Base-by-base conservation (phyloP, 2,797 vertebrate species). In the Siniperca scherzeri region DNA sequence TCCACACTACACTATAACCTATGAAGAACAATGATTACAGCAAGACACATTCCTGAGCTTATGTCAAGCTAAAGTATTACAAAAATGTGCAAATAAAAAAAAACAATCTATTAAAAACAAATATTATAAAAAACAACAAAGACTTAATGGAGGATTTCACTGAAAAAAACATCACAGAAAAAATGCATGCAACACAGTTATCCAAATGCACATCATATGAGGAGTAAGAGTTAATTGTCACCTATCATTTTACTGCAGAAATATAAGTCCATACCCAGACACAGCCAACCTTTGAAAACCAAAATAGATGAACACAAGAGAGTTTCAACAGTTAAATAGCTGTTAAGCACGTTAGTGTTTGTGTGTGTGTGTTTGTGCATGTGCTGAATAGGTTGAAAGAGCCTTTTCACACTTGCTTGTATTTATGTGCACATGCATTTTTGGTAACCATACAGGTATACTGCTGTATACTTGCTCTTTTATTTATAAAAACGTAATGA, bases 11-110 rank as follows among this genome's bases (percentile, higher is more conserved):
- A 3, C 21, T 48, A 1, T 16, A 48, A 82, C 12, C 22, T 56
- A 53, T 56, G 22, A 62, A 48, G 22, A 70, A 74, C 68, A 30
- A 67, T 69, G 48, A 66, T 71, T 62, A 74, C 22, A 74, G 36
- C 27, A 64, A 48, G 3, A 73, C 19, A 69, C 21, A 46, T 21
- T 40, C 2, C 48, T 40, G 36, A 52, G 64, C 25, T 46, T 50
- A 52, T 40, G 44, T 36, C 17, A 25, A 30, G 44, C 22, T 25
- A 10, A 44, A 66, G 16, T n/a, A 42, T 70, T 2, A 55, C 12
- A 68, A 46, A 76, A 56, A 44, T 53, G 17, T 38, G 7, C 22
- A 69, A 42, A 50, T 66, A 33, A 8, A 38, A 61, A 27, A 38
- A n/a, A n/a, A 40, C 16, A 48, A 50, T 7, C 5, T 4, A 38